Evolutionary conservation across 2,113 vertebrate species (phyloP).

Genomic region (Barbus barbus): DNA sequence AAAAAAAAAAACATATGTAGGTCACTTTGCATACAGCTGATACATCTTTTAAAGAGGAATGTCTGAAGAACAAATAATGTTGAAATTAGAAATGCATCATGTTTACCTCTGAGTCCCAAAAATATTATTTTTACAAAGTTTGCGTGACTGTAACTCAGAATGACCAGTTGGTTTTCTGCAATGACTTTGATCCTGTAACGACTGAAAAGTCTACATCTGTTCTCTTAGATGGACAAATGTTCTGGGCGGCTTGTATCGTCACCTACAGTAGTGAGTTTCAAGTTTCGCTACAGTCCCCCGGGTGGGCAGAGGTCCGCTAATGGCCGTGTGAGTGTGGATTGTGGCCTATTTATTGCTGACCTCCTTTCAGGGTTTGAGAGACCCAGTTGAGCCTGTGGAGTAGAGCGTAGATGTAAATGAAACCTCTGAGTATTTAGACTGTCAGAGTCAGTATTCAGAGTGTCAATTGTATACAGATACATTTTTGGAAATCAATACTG

Average conservation of each 20-base stretch:
- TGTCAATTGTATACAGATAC: not conserved
- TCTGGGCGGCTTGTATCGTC: not conserved
- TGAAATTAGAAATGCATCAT: too few species aligned
- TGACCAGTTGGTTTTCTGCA: too few species aligned
- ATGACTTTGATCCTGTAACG: not conserved
- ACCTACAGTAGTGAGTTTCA: not conserved
- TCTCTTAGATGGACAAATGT: not conserved
- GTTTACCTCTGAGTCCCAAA: too few species aligned
- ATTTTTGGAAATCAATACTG: not conserved
- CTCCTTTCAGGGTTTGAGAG: constrained; percentile 8
- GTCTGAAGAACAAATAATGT: too few species aligned
- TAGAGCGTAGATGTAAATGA: constrained; percentile 12
- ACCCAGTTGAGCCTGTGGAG: not conserved
- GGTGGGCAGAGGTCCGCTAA: constrained; percentile 26
- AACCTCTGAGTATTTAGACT: not conserved
- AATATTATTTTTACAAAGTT: too few species aligned
- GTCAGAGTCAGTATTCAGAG: constrained; percentile 23
- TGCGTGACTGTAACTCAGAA: too few species aligned
- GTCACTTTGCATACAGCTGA: too few species aligned
- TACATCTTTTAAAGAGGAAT: too few species aligned
- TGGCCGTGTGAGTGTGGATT: not conserved
- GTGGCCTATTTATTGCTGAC: constrained; percentile 14
- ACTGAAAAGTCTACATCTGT: not conserved
- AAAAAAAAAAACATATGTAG: too few species aligned
- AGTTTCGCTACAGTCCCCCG: constrained; percentile 7